phyloP scores from a whole-genome alignment of 2,113 vertebrate genomes.

The Halcyon senegalensis region DNA sequence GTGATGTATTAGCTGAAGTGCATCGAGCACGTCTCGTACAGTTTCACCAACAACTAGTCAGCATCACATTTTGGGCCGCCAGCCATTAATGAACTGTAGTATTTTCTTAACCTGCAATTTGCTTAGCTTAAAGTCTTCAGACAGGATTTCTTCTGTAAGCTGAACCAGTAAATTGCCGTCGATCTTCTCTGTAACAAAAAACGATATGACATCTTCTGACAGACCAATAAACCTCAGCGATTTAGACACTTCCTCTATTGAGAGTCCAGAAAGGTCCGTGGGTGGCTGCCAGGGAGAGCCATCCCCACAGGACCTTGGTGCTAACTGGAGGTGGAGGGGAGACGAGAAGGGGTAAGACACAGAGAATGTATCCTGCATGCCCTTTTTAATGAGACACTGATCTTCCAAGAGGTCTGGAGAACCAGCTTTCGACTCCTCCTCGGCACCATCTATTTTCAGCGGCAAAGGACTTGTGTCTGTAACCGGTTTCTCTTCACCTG shows the following conservation, averaged over 20 bases:
- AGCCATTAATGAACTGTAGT: slow-evolving; percentile 96
- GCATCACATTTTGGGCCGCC: slow-evolving; percentile 91
- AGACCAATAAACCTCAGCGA: slow-evolving; percentile 93
- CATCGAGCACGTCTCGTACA: neutral
- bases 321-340: slow-evolving; percentile 72
- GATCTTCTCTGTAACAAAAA: slow-evolving; percentile 94
- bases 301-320: slow-evolving; percentile 80
- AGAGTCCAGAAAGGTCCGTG: slow-evolving; percentile 87
- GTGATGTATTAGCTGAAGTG: slow-evolving; percentile 65
- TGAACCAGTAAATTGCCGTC: slow-evolving; percentile 96
- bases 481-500: slow-evolving; percentile 70
- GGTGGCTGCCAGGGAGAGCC: slow-evolving; percentile 92
- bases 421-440: slow-evolving; percentile 72
- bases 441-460: slow-evolving; percentile 76
- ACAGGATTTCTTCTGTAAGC: slow-evolving; percentile 95
- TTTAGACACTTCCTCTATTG: slow-evolving; percentile 92
- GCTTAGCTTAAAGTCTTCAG: slow-evolving; percentile 96
- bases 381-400: slow-evolving; percentile 75
- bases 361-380: slow-evolving; percentile 75
- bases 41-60: slow-evolving; percentile 17
- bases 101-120: slow-evolving; percentile 98
- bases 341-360: slow-evolving; percentile 77
- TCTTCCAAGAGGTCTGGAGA: slow-evolving; percentile 76
- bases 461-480: slow-evolving; percentile 71
- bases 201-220: slow-evolving; percentile 87